Conservation (phyloP, 2,797 vertebrate species). For the Lacerta viridis region DNA sequence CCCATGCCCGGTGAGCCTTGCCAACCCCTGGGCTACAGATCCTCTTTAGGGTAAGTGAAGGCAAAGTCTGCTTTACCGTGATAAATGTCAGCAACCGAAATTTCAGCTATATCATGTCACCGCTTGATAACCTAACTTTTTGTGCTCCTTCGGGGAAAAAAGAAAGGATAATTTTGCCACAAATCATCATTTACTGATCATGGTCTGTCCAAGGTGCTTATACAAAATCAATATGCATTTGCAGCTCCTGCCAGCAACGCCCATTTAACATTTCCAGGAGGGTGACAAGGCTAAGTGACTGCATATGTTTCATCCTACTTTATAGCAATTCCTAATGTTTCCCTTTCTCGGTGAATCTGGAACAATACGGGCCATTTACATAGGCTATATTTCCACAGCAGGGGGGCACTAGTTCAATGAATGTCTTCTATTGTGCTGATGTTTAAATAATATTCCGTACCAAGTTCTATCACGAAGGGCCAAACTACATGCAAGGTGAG, state of each 20-base stretch:
- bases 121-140: neutral
- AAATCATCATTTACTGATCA: neutral
- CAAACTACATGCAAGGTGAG: neutral
- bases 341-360: neutral
- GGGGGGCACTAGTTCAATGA: neutral
- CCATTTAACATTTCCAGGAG: neutral
- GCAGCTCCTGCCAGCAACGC: neutral
- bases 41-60: no score
- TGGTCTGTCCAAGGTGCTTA: neutral
- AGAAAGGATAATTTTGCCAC: neutral
- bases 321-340: fast-evolving
- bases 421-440: neutral
- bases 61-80: no score
- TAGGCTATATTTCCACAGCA: neutral
- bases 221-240: conserved; percentile 2
- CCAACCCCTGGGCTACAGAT: no score
- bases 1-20: no score
- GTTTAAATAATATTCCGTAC: conserved; percentile 2
- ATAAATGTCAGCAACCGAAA: neutral
- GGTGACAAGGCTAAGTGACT: neutral
- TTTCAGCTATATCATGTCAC: neutral
- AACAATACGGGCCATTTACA: neutral
- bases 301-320: neutral
- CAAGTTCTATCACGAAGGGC: neutral
- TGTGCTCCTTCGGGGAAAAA: neutral